A percentile compares a stretch with the other conserved stretches of the same genome.
Evolutionary conservation across 2,888 invertebrate species (phyloP).

Genomic region (Lymantria dispar): DNA sequence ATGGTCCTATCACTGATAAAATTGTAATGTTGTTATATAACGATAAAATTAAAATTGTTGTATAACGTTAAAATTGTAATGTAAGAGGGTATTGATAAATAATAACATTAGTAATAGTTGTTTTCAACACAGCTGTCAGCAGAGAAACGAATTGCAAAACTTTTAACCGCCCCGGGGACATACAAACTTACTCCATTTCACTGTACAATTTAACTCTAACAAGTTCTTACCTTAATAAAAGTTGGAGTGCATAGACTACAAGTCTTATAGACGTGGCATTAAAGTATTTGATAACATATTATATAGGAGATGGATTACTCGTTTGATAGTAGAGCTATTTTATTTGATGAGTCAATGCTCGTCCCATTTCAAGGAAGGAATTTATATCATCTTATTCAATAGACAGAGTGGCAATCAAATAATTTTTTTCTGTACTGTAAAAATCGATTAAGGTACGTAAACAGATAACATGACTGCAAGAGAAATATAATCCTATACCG

Average conservation of each 20-base stretch:
- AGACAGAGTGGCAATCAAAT: not conserved
- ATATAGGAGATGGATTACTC: no score
- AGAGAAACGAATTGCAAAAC: not conserved
- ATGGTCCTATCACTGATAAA: no score
- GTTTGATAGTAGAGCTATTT: no score
- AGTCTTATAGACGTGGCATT: not conserved
- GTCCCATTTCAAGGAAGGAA: no score
- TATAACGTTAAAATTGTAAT: no score
- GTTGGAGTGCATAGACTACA: not conserved
- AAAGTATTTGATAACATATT: not conserved
- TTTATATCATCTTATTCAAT: no score
- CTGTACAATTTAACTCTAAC: conserved; percentile 1
- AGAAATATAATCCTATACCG: not conserved
- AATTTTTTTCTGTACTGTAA: not conserved
- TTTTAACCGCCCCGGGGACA: not conserved
- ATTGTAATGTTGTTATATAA: no score
- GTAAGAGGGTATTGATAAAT: no score
- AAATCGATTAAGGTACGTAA: not conserved
- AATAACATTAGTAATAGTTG: no score
- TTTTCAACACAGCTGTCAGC: no score
- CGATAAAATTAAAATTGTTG: no score
- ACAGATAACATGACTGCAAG: not conserved
- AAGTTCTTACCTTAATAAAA: not conserved
- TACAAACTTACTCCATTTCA: conserved; percentile 2
- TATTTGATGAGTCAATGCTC: no score